Base-by-base conservation (phyloP, 2,797 vertebrate species). In the Botia almorhae region DNA sequence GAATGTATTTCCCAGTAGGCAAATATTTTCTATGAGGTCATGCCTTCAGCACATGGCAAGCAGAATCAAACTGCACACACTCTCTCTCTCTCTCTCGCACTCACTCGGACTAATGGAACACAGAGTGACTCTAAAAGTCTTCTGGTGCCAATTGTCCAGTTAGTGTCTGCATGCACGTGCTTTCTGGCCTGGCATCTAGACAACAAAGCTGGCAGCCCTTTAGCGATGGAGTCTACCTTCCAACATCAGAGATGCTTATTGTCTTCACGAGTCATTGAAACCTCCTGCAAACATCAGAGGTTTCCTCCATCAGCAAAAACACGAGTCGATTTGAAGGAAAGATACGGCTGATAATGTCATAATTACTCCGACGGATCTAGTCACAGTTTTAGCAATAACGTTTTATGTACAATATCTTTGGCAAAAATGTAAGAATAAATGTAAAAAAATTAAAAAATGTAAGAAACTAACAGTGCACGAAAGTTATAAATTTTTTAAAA, bases 161-260 rank as follows among this genome's bases (percentile, higher is more conserved):
- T 89, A 84, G 65, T 56, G 74, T 82, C 77, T 64, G 81, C 75
- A 70, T 83, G 83, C 71, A 74, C 87, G 86, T 77, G 82, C 80
- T 87, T 87, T 81, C 83, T 55, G 77, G 69, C 82, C 67, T 85
- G 87, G 83, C 73, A 82, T 83, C 78, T 77, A 55, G 80, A 79
- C 65, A 85, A 90, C 91, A 92, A 92, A 90, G 91, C 91, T 78
- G 67, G 78, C 69, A 68, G 75, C 36, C 83, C 55, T 7, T 65
- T 33, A 29, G 80, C 43, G 53, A 80, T 70, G 29, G 71, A 82
- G 77, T 63, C 70, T 50, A 81, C 56, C 81, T 79, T 80, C 80
- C 65, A 81, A 69, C 69, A 75, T 84, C 70, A 72, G 26, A 78
- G 72, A 68, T 69, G 74, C 84, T 85, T 85, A 81, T 73, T 74